Evolutionary conservation across 2,888 invertebrate species (phyloP).

Genomic region (Anticlea derivata): DNA sequence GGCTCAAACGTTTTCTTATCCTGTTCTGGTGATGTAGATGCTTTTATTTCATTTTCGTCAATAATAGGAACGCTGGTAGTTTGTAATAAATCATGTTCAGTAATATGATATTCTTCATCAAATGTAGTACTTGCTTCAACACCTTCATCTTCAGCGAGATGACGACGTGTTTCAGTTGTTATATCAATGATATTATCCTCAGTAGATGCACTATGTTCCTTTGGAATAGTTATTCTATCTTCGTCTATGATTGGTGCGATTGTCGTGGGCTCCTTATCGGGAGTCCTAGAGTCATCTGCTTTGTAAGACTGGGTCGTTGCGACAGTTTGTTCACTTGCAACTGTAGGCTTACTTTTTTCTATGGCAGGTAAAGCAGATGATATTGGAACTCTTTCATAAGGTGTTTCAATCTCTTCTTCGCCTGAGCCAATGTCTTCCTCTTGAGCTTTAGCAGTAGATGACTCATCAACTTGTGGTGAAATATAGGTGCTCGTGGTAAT

Average conservation of each 20-base stretch:
- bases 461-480: slow-evolving; percentile 28
- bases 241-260: slow-evolving; percentile 15
- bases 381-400: slow-evolving; percentile 16
- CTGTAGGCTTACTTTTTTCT: slow-evolving; percentile 12
- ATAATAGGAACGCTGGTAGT: slow-evolving; percentile 14
- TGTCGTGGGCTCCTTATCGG: slow-evolving; percentile 5
- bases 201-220: slow-evolving; percentile 10
- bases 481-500: slow-evolving; percentile 11
- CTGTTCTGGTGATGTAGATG: slow-evolving; percentile 15
- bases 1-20: slow-evolving; percentile 7
- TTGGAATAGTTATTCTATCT: slow-evolving; percentile 11
- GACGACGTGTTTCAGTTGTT: slow-evolving; percentile 15
- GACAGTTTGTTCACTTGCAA: slow-evolving; percentile 7
- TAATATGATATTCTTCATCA: slow-evolving; percentile 4
- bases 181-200: slow-evolving; percentile 6
- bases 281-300: slow-evolving; percentile 9
- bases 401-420: slow-evolving; percentile 34
- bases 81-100: slow-evolving; percentile 8
- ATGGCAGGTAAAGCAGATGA: slow-evolving; percentile 12
- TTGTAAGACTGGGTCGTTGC: slow-evolving; percentile 15
- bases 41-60: slow-evolving; percentile 25
- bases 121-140: slow-evolving; percentile 21
- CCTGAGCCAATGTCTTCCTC: slow-evolving; percentile 31
- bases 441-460: slow-evolving; percentile 25
- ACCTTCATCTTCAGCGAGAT: slow-evolving; percentile 21